Conservation (phyloP, 1,140 invertebrate species). For the Danaus melanippus region DNA sequence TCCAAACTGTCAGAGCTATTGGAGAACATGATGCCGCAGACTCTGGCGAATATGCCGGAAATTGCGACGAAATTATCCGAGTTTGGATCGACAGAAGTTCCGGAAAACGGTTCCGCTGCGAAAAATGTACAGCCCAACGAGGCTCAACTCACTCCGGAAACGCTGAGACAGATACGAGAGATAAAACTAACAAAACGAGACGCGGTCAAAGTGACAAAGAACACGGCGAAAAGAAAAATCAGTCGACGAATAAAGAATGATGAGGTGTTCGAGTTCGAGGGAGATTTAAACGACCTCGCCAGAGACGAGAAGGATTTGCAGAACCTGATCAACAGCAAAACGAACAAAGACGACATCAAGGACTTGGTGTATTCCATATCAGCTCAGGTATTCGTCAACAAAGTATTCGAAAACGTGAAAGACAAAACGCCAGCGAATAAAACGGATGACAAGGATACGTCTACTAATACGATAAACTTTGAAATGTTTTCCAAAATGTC, state of each 20-base stretch:
- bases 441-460: conserved; percentile 37
- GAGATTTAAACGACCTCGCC: conserved; percentile 43
- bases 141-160: conserved; percentile 59
- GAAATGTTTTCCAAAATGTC: conserved; percentile 52
- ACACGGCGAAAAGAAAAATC: conserved; percentile 56
- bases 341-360: conserved; percentile 49
- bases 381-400: conserved; percentile 56
- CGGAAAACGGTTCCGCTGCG: conserved; percentile 59
- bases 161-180: conserved; percentile 62
- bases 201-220: conserved; percentile 59
- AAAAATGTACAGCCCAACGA: conserved; percentile 45
- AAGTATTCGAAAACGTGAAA: conserved; percentile 58
- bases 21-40: conserved; percentile 56
- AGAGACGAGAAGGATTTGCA: conserved; percentile 54
- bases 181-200: conserved; percentile 57
- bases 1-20: conserved; percentile 50
- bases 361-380: conserved; percentile 54
- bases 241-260: conserved; percentile 44
- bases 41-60: conserved; percentile 63
- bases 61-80: conserved; percentile 55
- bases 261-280: conserved; percentile 45
- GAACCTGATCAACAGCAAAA: conserved; percentile 43
- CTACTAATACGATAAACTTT: conserved; percentile 38
- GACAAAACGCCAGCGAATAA: conserved; percentile 44
- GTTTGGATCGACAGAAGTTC: conserved; percentile 53